Percentiles rank a stretch among this genome's conserved stretches.
Evolutionary conservation across 2,797 vertebrate genomes (phyloP).

Genomic region (Smutsia gigantea): DNA sequence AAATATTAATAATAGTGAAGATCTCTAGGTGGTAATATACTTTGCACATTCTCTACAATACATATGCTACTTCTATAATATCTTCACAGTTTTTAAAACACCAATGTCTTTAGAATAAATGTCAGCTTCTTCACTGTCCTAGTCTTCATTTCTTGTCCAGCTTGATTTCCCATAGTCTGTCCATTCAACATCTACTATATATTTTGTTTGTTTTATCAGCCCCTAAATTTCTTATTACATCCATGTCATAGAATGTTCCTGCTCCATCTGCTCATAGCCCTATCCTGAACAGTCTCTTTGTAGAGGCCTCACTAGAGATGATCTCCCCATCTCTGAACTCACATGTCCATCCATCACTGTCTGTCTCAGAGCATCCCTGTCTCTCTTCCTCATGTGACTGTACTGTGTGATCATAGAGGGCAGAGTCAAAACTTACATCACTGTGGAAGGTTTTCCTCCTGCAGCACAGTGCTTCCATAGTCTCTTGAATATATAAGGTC

Average conservation of each 20-base stretch:
- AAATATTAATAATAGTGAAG: not conserved
- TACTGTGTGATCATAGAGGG: not conserved
- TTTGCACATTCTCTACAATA: not conserved
- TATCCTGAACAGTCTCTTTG: not conserved
- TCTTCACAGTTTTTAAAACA: not conserved
- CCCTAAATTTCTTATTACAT: not conserved
- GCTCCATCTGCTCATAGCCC: not conserved
- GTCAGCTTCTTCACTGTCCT: not conserved
- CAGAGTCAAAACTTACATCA: too few species aligned
- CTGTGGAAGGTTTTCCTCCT: not conserved
- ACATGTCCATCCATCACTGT: too few species aligned
- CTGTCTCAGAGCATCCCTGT: not conserved
- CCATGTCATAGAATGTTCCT: not conserved
- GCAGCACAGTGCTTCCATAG: not conserved
- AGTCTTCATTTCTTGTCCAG: not conserved
- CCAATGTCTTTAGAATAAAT: not conserved
- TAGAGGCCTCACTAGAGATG: accelerated
- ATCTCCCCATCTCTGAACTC: not conserved
- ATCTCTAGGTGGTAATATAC: not conserved
- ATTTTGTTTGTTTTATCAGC: not conserved
- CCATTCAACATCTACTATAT: not conserved
- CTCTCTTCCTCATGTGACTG: not conserved
- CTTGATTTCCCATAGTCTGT: not conserved
- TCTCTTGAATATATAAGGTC: not conserved
- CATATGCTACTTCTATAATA: not conserved